These are phyloP conservation scores for Puffinus mauretanicus DNA, from an alignment of 2,113 vertebrate genomes.

Conservation along the genomic window DNA sequence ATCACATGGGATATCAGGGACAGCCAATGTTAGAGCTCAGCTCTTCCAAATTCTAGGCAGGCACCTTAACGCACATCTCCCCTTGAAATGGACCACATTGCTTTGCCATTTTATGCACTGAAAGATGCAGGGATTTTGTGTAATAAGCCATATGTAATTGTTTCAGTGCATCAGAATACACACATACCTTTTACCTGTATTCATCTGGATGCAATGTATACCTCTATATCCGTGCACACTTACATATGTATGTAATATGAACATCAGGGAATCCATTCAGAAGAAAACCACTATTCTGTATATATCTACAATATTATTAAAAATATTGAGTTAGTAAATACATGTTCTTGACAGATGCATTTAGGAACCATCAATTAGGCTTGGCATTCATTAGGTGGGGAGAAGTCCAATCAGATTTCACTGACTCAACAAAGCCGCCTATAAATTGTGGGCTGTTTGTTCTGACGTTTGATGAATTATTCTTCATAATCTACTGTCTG, in stretches of 20 bases:
- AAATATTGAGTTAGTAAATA: constrained; percentile 75
- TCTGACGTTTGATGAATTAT: constrained; percentile 82
- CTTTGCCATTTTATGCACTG: neutral
- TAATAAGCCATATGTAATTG: neutral
- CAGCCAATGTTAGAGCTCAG: neutral
- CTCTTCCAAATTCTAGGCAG: neutral
- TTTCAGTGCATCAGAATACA: neutral
- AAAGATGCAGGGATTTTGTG: neutral
- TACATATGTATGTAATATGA: neutral
- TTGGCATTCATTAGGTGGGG: constrained; percentile 72
- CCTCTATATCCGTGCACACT: rapidly evolving
- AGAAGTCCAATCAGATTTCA: constrained; percentile 74
- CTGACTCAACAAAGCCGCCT: constrained; percentile 70
- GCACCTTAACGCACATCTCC: neutral
- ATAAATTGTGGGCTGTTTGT: constrained; percentile 74
- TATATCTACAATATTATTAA: constrained; percentile 64
- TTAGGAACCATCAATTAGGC: constrained; percentile 73
- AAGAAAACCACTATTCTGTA: neutral
- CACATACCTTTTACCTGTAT: neutral
- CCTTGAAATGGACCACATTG: neutral
- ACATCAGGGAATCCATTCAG: neutral
- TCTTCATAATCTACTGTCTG: constrained; percentile 79
- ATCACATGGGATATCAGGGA: neutral
- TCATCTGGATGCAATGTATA: neutral
- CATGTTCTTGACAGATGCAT: constrained; percentile 63